phyloP scores from a whole-genome alignment of 2,797 vertebrate genomes.

The Molossus molossus region DNA sequence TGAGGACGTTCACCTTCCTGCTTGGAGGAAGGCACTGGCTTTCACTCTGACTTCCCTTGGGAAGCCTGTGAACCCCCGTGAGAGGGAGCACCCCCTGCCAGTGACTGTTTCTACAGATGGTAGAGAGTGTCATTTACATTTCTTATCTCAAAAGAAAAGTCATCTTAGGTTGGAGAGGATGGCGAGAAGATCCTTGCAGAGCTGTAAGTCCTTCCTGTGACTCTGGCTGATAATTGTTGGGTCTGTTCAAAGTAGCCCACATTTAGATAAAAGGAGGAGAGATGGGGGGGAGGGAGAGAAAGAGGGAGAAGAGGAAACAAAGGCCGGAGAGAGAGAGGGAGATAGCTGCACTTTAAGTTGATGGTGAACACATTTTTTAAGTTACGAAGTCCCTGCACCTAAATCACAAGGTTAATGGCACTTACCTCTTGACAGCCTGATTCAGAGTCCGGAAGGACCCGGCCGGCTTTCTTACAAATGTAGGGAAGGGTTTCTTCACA shows the following conservation, averaged over 20 bases:
- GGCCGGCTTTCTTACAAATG: slow-evolving; percentile 92
- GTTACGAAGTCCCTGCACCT: not conserved
- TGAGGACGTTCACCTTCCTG: slow-evolving; percentile 62
- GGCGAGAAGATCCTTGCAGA: slow-evolving; percentile 44
- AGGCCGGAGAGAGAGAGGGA: not conserved
- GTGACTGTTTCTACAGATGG: slow-evolving; percentile 89
- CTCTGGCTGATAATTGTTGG: slow-evolving; percentile 41
- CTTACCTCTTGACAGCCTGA: slow-evolving; percentile 94
- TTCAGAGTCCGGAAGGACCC: slow-evolving; percentile 87
- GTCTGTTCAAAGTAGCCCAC: not conserved
- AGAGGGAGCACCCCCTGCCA: slow-evolving; percentile 63
- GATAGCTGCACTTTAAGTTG: not conserved
- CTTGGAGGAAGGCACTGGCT: slow-evolving; percentile 70
- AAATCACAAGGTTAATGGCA: not conserved
- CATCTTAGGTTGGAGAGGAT: slow-evolving; percentile 72
- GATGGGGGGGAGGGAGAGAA: no score
- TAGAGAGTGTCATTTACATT: slow-evolving; percentile 82
- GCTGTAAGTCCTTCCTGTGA: slow-evolving; percentile 65
- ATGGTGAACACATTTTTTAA: not conserved
- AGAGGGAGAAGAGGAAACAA: not conserved
- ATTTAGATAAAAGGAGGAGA: not conserved
- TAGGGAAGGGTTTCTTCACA: slow-evolving; percentile 92
- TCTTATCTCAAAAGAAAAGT: slow-evolving; percentile 82
- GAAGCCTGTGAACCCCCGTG: slow-evolving; percentile 77
- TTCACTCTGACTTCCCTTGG: slow-evolving; percentile 77